Conservation (phyloP, 2,797 vertebrate species). For the Heteromormyrus szaboi region DNA sequence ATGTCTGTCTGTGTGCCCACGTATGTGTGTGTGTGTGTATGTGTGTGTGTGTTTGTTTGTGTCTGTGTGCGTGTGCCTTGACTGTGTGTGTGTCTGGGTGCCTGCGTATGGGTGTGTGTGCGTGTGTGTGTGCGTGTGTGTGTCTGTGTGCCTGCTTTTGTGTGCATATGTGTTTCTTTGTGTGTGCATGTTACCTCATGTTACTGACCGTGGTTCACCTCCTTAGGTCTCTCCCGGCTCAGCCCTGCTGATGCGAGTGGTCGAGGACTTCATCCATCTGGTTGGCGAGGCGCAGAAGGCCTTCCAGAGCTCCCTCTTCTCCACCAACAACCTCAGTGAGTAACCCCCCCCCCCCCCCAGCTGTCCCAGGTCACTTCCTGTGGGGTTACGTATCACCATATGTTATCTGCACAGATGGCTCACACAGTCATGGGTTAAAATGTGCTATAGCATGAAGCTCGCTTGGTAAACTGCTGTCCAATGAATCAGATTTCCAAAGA, state of each 20-base stretch:
- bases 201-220: constrained; percentile 12
- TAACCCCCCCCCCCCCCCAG: neutral
- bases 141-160: neutral
- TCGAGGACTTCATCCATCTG: constrained; percentile 97
- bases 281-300: constrained; percentile 91
- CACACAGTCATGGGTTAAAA: neutral
- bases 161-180: neutral
- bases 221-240: constrained; percentile 85
- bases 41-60: neutral
- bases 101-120: neutral
- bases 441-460: neutral
- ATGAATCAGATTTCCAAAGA: neutral
- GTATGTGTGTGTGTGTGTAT: neutral
- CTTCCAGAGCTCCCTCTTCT: constrained; percentile 92
- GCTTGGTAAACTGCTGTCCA: neutral
- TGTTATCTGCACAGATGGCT: neutral
- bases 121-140: no score
- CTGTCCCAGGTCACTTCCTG: neutral
- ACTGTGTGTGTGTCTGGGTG: no score
- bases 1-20: no score
- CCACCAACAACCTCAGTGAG: constrained; percentile 95
- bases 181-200: constrained; percentile 30
- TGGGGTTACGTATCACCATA: neutral
- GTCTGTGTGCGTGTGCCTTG: no score
- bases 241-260: constrained; percentile 83